Evolutionary conservation across 2,113 vertebrate species (phyloP), one percentile per base, ranked within the genome.

Genomic region (Felis chaus): DNA sequence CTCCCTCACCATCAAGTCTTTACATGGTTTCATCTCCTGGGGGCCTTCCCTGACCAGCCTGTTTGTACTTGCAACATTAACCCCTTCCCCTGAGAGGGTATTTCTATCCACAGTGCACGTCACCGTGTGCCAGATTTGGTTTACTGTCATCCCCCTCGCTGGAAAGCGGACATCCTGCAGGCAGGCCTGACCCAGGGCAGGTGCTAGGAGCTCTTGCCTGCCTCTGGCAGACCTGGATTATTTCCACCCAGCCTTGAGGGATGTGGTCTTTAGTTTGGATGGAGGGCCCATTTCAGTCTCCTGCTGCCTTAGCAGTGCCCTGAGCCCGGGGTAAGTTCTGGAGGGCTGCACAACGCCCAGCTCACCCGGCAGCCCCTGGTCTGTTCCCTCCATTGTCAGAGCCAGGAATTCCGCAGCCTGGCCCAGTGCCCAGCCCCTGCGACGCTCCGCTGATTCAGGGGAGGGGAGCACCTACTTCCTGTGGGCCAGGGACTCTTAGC

Each of bases 381-480:
- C 85, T 50, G 23, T 10, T 31, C 63, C 50, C n/a, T 48, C 45
- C 0, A 0, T 23, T n/a, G 55, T 73, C 84, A 27, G 45, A 88
- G 78, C 31, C 11, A 5, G 73, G 48, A 27, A 33, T 41, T 19
- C 41, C 1, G 11, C 29, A 41, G 4, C 50, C 50, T 4, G 1
- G 25, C 25, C 27, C 39, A 7, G 27, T 19, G 14, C 19, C 53
- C 21, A 6, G 6, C 65, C 66, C 83, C 76, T 10, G 57, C 6
- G 2, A 5, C 0, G 3, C 39, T 16, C 78, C 7, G 3, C 27
- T 14, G 25, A 14, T 0, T 23, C 48, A 7, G n/a, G 0, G 0
- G 69, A 25, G 19, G 5, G 39, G n/a, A 50, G 48, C 0, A 1
- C 86, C 66, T 85, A 7, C 48, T 39, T 57, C 33, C 48, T 18